A percentile compares a stretch with the other conserved stretches of the same genome.
Conservation (phyloP, 1,140 invertebrate genomes). For the Aphaenogaster floridana region DNA sequence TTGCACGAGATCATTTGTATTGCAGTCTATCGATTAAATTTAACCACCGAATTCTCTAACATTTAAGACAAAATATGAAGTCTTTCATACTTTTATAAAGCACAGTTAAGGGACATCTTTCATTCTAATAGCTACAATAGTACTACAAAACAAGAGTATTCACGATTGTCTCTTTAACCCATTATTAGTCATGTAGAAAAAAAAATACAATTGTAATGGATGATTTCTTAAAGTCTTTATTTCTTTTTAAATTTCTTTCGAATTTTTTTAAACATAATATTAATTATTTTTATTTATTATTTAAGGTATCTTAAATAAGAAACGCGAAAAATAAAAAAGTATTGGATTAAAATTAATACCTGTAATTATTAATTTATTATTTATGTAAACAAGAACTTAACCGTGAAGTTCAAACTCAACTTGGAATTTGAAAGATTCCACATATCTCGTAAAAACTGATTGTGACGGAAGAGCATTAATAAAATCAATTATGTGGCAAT, state of each 20-base stretch:
- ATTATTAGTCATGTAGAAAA: neutral
- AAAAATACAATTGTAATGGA: neutral
- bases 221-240: neutral
- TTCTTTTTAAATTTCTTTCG: neutral
- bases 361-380: neutral
- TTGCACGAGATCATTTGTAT: neutral
- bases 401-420: neutral
- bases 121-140: neutral
- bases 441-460: neutral
- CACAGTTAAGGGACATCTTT: neutral
- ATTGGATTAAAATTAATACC: conserved; percentile 4
- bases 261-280: neutral
- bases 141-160: neutral
- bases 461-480: neutral
- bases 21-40: neutral
- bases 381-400: neutral
- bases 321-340: neutral
- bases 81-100: neutral
- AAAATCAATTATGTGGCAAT: neutral
- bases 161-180: neutral
- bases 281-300: conserved; percentile 9
- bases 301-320: neutral
- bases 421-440: neutral
- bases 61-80: neutral
- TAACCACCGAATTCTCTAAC: neutral